phyloP scores from a whole-genome alignment of 2,888 invertebrate species.

The Caenorhabditis sinica region DNA sequence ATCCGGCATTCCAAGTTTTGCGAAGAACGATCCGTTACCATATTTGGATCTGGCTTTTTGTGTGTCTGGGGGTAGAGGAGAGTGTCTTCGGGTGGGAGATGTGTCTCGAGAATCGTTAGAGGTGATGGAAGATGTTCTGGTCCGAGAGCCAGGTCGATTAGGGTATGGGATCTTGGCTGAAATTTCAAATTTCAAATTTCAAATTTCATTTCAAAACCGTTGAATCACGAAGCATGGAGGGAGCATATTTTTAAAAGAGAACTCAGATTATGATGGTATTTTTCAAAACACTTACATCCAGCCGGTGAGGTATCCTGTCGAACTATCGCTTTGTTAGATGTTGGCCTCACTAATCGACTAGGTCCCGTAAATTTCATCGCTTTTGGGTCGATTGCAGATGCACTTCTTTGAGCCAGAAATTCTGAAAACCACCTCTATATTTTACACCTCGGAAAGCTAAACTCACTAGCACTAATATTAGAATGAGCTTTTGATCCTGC shows the following conservation, averaged over 20 bases:
- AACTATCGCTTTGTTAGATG: slow-evolving; percentile 49
- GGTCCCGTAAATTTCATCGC: slow-evolving; percentile 25
- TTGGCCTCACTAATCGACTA: slow-evolving; percentile 47
- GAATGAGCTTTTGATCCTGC: slow-evolving; percentile 42
- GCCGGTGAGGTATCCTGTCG: slow-evolving; percentile 58
- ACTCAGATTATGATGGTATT: no score
- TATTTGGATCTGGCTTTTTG: slow-evolving; percentile 48
- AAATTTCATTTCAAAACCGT: neutral
- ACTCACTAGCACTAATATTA: slow-evolving; percentile 60
- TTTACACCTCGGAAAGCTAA: neutral
- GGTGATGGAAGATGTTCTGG: slow-evolving; percentile 53
- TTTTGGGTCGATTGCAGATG: slow-evolving; percentile 60
- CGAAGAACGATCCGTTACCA: slow-evolving; percentile 50
- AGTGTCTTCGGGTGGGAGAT: slow-evolving; percentile 47
- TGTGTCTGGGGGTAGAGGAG: slow-evolving; percentile 36
- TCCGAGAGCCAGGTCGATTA: slow-evolving; percentile 46
- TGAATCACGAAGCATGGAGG: no score
- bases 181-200: neutral
- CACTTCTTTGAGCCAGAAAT: slow-evolving; percentile 58
- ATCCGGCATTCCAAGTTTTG: slow-evolving; percentile 54
- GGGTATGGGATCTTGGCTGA: slow-evolving; percentile 47
- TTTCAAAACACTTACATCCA: slow-evolving; percentile 44
- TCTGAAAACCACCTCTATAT: slow-evolving; percentile 20
- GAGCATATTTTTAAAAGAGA: no score
- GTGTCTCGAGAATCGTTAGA: slow-evolving; percentile 52